A percentile compares a stretch with the other conserved stretches of the same genome.
Conservation (phyloP, 2,113 vertebrate species). For the Melanerpes aurifrons region DNA sequence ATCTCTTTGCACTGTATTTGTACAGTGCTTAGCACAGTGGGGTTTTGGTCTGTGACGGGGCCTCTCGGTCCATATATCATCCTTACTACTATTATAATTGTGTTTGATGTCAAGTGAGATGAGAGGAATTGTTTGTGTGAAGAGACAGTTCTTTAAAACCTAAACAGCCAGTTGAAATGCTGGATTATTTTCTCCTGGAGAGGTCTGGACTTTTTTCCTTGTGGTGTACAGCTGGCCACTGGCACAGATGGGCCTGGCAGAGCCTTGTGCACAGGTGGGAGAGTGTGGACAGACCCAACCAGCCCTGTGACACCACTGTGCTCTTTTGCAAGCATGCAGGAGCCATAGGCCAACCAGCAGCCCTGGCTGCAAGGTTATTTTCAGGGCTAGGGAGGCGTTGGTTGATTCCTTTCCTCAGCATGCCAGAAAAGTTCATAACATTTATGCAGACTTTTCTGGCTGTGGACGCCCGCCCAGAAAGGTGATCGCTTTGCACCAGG, state of each 20-base stretch:
- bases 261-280: accelerated
- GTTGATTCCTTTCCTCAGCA: background rate
- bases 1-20: slow-evolving; percentile 25
- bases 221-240: accelerated
- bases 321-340: accelerated
- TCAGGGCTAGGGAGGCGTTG: background rate
- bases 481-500: background rate
- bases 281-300: background rate
- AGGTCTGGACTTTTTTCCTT: background rate
- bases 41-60: background rate
- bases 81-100: background rate
- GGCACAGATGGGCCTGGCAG: accelerated
- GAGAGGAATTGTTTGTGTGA: background rate
- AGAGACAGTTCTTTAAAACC: background rate
- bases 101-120: background rate
- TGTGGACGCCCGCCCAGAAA: accelerated
- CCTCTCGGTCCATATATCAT: background rate
- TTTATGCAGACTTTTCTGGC: background rate
- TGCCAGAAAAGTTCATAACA: background rate
- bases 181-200: background rate
- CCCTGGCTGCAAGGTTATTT: accelerated
- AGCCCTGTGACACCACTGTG: background rate
- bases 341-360: background rate
- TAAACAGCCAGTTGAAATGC: background rate
- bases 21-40: background rate